Conservation (phyloP, 2,113 vertebrate species). For the Phalacrocorax brasilianus region DNA sequence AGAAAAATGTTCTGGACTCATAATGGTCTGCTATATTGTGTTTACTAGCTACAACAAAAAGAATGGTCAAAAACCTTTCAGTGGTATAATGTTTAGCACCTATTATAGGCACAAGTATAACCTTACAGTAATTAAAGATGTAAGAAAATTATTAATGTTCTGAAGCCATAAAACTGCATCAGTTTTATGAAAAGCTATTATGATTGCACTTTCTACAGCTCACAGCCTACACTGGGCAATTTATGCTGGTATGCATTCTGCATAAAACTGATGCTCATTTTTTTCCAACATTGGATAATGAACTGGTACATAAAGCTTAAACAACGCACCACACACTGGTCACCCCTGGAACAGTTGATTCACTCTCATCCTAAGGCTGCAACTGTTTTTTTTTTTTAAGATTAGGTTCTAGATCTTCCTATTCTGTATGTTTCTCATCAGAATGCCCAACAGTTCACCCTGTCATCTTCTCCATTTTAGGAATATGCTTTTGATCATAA, state of each 20-base stretch:
- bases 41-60: constrained; percentile 42
- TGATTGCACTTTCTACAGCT: background rate
- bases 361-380: background rate
- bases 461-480: background rate
- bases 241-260: background rate
- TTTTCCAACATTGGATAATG: background rate
- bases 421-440: background rate
- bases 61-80: constrained; percentile 51
- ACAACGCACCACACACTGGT: background rate
- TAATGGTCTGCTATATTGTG: background rate
- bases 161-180: constrained; percentile 41
- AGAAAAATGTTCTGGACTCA: background rate
- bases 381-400: background rate
- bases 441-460: rapidly evolving
- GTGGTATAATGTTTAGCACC: constrained; percentile 34
- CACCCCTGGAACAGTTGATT: background rate
- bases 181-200: constrained; percentile 26
- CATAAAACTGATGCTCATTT: constrained; percentile 1
- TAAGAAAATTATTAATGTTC: constrained; percentile 61
- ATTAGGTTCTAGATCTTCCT: background rate
- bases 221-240: background rate
- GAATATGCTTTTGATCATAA: background rate
- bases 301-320: background rate
- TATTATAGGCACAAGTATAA: constrained; percentile 46
- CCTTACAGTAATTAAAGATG: constrained; percentile 53